Evolutionary conservation across 1,140 invertebrate species (phyloP).

Genomic region (Chymomyza costata): DNA sequence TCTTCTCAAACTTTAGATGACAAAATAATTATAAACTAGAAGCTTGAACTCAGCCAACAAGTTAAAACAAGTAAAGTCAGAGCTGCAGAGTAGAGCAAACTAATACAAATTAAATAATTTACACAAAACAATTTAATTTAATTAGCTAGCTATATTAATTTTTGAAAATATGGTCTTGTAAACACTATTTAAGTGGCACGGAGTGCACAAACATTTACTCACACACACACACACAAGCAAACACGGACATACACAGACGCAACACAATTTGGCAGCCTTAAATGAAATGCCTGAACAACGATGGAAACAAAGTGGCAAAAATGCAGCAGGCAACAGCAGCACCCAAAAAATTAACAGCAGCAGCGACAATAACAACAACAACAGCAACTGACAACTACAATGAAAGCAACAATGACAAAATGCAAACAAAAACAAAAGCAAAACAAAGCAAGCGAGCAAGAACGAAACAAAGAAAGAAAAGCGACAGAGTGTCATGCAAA

Average conservation of each 20-base stretch:
- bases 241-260: neutral
- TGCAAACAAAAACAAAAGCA: constrained; percentile 31
- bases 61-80: no score
- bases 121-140: no score
- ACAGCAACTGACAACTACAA: constrained; percentile 29
- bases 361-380: constrained; percentile 30
- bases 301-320: constrained; percentile 45
- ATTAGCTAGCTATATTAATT: no score
- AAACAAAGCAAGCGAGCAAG: neutral
- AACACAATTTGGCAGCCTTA: constrained; percentile 5
- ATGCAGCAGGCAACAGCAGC: constrained; percentile 63
- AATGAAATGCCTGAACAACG: constrained; percentile 42
- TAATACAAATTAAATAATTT: no score
- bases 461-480: neutral
- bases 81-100: no score
- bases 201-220: no score
- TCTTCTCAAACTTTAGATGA: no score
- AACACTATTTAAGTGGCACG: no score
- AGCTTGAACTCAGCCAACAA: no score
- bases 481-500: constrained; percentile 50
- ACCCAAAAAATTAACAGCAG: constrained; percentile 64
- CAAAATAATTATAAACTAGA: no score
- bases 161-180: no score
- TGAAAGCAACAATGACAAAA: constrained; percentile 32
- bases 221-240: constrained; percentile 9